Evolutionary conservation across 2,797 vertebrate species (phyloP), one percentile per base, ranked within the genome.

Genomic region (Lacerta agilis): DNA sequence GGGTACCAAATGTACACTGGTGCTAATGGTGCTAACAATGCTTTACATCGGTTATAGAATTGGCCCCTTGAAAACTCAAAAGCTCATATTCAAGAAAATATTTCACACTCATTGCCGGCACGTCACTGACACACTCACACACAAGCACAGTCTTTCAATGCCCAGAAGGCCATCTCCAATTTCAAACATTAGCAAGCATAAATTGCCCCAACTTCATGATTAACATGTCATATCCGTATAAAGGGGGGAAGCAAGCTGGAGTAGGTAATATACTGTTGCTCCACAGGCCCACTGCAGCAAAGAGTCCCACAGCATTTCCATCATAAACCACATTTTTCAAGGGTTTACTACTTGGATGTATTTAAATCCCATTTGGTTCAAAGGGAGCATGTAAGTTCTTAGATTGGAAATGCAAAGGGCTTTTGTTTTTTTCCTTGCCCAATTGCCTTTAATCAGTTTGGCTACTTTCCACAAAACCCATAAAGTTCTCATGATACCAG

Each of bases 341-440:
- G 89, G 92, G 87, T 93, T 95, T 94, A 94, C 94, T 94, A 93
- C 91, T 93, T 94, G 90, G 92, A 92, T 94, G 92, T 95, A 92
- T 94, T 96, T 90, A 92, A 95, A 93, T 92, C 91, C 92, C 91
- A 93, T 80, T 92, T 90, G 86, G 86, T 90, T 93, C 87, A 93
- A 92, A 90, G 80, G 92, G 90, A 94, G 93, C 93, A 92, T 91
- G 90, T 91, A 93, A 87, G 85, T 91, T 93, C 92, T 94, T 91
- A 78, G 71, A 81, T 3, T 89, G 72, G 45, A 89, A 77, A 55
- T 79, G 76, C 10, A 49, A 79, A 92, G 87, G 88, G 83, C 64
- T 83, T 92, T 90, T 82, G 90, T 86, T 85, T 87, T 84, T 29
- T 38, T 29, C 27, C 45, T 58, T 38, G 75, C 80, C 38, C 55